These are phyloP conservation scores for Corythornis cristatus DNA, from an alignment of 2,113 vertebrate genomes.

Conservation along the genomic window DNA sequence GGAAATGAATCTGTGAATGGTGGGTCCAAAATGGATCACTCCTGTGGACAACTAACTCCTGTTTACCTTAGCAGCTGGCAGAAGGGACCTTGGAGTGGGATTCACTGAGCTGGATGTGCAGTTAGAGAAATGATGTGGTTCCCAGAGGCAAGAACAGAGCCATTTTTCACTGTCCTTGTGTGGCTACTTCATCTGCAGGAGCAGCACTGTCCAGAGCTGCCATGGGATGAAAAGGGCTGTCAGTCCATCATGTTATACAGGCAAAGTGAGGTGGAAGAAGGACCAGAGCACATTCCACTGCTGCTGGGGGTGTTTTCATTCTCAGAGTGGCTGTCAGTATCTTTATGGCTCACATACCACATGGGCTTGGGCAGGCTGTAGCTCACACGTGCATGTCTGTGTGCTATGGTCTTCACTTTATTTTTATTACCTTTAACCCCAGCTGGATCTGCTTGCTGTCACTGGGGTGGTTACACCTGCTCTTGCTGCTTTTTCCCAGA, in stretches of 20 bases:
- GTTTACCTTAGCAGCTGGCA: not conserved
- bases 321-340: not conserved
- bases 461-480: not conserved
- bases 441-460: not conserved
- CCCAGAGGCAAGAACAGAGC: not conserved
- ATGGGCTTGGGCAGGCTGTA: not conserved
- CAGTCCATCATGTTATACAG: not conserved
- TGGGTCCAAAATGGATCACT: not conserved
- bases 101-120: not conserved
- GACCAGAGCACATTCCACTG: constrained; percentile 20
- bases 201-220: not conserved
- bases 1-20: not conserved
- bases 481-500: not conserved
- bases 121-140: not conserved
- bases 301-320: not conserved
- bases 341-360: not conserved
- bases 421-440: not conserved
- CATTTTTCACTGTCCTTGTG: not conserved
- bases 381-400: not conserved
- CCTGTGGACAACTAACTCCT: not conserved
- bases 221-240: too few species aligned
- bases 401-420: not conserved
- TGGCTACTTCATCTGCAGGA: not conserved
- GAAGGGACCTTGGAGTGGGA: not conserved
- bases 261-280: not conserved